Conservation (phyloP, 2,113 vertebrate species). For the Xenopus laevis region DNA sequence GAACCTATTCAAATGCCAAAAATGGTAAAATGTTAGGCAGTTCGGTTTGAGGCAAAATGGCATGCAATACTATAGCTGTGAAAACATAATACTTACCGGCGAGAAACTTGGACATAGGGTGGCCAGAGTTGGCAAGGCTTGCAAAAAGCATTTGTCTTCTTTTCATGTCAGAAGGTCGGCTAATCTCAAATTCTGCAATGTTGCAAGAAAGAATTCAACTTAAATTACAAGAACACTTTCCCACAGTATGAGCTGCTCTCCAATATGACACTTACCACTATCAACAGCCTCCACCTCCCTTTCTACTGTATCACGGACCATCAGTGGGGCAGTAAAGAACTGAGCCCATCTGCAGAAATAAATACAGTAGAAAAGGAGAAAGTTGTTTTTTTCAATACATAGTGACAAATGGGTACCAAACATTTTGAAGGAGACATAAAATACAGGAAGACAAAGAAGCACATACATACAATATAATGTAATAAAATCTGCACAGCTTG, state of each 20-base stretch:
- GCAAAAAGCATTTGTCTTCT: slow-evolving; percentile 94
- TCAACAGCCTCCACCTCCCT: slow-evolving; percentile 95
- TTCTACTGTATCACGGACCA: slow-evolving; percentile 91
- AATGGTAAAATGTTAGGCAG: too few relatives aligned
- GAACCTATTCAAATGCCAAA: too few relatives aligned
- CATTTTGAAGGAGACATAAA: too few relatives aligned
- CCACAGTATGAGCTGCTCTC: neutral
- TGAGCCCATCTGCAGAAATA: slow-evolving; percentile 83
- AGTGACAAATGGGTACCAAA: too few relatives aligned
- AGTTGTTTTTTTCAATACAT: too few relatives aligned
- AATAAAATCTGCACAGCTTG: too few relatives aligned
- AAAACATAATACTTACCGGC: slow-evolving; percentile 74
- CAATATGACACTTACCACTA: slow-evolving; percentile 75
- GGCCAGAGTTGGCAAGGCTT: slow-evolving; percentile 83
- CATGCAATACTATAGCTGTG: too few relatives aligned
- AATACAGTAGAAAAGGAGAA: neutral
- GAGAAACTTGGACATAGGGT: slow-evolving; percentile 96
- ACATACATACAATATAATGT: too few relatives aligned
- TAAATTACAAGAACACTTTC: neutral
- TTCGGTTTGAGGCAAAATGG: too few relatives aligned
- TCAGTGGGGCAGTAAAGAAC: slow-evolving; percentile 92
- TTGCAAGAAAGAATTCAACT: slow-evolving; percentile 35
- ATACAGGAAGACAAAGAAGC: too few relatives aligned
- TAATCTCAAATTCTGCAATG: slow-evolving; percentile 85
- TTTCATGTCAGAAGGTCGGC: slow-evolving; percentile 85